Evolutionary conservation across 1,140 invertebrate genomes (phyloP), one percentile per base, ranked within the genome.

Genomic region (Aphelenchoides fujianensis): DNA sequence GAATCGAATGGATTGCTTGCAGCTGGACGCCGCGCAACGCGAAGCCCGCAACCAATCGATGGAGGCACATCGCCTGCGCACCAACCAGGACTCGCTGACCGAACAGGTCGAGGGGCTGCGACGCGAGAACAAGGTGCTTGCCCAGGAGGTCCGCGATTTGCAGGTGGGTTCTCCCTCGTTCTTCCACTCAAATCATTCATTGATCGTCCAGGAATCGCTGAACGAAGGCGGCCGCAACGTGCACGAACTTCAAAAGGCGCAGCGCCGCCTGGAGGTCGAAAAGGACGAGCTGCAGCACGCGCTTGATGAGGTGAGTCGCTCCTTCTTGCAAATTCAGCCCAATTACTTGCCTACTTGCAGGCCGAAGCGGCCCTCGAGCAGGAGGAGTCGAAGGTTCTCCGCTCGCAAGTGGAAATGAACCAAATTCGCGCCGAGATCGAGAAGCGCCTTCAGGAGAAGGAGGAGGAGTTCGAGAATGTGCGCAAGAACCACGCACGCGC

Each of bases 391-490:
- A 96, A 96, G 86, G 93, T 98, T 28, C 90, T 97, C 73, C 91
- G 95, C 79, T 90, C 92, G 82, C 94, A 97, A 87, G 89, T 98
- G 62, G 96, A 98, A 87, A 89, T 98, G 81, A 93, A 92, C 79
- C 94, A 96, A 85, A 94, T 98, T 74, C 90, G 95, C 85, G 92
- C 95, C 87, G 96, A 98, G 86, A 98, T 98, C 84, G 96, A 99
- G 86, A 91, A 95, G 82, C 90, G 95, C 80, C 92, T 98, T 87
- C 93, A 95, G 86, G 96, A 98, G 89, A 98, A 98, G 88, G 96
- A 99, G 86, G 96, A 99, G 83, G 96, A 99, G 88, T 99, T 99
- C 89, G 96, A 99, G 86, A 98, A 97, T 86, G 98, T 95, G n/a
- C 79, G 95, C 86, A 98, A 98, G 90, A 98, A 98, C 87, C 95